Evolutionary conservation across 2,113 vertebrate species (phyloP).

Genomic region (Ia io): DNA sequence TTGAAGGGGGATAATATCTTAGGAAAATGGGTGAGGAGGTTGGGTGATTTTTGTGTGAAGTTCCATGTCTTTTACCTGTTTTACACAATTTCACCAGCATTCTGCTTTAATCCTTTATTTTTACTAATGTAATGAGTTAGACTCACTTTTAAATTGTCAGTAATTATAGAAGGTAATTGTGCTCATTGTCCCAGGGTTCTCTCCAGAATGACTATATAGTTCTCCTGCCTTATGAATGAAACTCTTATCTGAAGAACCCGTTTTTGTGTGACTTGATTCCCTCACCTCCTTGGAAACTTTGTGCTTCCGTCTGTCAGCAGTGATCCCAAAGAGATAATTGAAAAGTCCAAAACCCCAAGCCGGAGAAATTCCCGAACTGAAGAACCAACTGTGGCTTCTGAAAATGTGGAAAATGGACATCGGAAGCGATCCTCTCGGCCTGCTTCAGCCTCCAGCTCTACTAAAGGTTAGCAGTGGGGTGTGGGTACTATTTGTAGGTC

Average conservation of each 20-base stretch:
- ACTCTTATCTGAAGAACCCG: neutral
- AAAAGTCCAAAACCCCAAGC: constrained; percentile 94
- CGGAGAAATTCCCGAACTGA: constrained; percentile 95
- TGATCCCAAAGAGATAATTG: constrained; percentile 89
- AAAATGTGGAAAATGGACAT: constrained; percentile 90
- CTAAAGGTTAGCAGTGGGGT: constrained; percentile 86
- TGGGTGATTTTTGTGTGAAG: neutral
- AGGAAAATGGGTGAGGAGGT: neutral
- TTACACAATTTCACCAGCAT: neutral
- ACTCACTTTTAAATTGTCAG: constrained; percentile 26
- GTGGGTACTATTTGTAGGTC: neutral
- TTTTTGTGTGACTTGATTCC: constrained; percentile 66
- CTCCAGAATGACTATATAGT: constrained; percentile 5
- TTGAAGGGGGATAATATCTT: neutral
- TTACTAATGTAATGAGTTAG: constrained; percentile 33
- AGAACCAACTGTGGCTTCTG: constrained; percentile 86
- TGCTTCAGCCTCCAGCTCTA: constrained; percentile 85
- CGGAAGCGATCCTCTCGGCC: constrained; percentile 93
- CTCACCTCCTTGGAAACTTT: constrained; percentile 78
- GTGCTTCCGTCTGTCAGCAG: constrained; percentile 82
- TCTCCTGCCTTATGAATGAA: constrained; percentile 41
- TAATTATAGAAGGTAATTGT: constrained; percentile 1
- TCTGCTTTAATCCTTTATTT: constrained; percentile 34
- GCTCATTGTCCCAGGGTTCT: constrained; percentile 4
- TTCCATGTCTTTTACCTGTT: constrained; percentile 13